A percentile compares a stretch with the other conserved stretches of the same genome.
phyloP scores from a whole-genome alignment of 2,113 vertebrate species.

The Tichodroma muraria region DNA sequence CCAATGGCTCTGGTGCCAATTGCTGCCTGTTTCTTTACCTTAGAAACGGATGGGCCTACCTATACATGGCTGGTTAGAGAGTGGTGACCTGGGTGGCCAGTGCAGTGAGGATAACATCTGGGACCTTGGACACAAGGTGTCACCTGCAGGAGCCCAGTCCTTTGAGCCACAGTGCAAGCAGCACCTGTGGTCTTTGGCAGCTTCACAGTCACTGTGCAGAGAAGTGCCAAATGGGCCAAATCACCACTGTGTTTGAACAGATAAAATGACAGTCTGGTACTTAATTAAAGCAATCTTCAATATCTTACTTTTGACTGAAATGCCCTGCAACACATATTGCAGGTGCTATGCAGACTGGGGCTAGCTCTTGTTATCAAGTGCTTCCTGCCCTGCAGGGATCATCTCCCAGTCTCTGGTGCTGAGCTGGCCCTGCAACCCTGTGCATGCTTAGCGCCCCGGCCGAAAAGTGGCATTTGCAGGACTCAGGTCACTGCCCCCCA shows the following conservation, averaged over 20 bases:
- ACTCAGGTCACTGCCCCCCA: constrained; percentile 57
- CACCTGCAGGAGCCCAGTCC: background rate
- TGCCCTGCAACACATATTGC: background rate
- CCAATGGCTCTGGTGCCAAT: accelerated
- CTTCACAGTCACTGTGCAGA: background rate
- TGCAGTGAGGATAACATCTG: background rate
- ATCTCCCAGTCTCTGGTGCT: background rate
- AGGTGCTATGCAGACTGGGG: accelerated
- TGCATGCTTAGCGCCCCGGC: accelerated
- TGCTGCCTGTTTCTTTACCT: background rate
- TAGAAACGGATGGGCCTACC: background rate
- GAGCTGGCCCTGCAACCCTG: background rate
- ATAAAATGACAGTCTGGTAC: background rate
- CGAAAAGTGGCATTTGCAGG: constrained; percentile 1
- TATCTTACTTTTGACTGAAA: background rate
- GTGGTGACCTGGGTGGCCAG: background rate
- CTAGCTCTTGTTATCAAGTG: background rate
- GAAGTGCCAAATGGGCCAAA: background rate
- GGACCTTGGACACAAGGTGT: background rate
- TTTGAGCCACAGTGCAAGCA: background rate
- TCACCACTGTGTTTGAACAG: background rate
- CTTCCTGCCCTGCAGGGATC: background rate
- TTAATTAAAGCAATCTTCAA: background rate
- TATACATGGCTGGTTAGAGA: background rate
- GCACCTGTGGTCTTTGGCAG: background rate